Percentiles rank a stretch among this genome's conserved stretches.
Evolutionary conservation across 2,888 invertebrate species (phyloP).

Genomic region (Cantharis rufa): DNA sequence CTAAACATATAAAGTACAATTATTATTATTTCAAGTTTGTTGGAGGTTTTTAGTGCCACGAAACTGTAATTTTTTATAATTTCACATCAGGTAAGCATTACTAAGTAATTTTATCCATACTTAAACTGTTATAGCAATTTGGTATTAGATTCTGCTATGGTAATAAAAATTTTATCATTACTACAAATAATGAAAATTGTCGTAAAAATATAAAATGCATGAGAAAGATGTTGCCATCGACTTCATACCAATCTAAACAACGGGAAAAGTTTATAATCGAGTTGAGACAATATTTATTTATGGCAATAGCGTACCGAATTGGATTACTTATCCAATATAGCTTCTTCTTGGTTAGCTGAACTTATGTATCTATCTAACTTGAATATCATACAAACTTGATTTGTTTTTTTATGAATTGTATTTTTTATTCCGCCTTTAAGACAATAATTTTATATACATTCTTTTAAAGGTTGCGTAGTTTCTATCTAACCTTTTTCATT

Average conservation of each 20-base stretch:
- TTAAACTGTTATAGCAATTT: neutral
- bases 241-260: slow-evolving; percentile 11
- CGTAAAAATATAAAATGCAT: neutral
- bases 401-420: slow-evolving; percentile 2
- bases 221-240: neutral
- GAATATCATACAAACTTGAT: slow-evolving; percentile 14
- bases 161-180: neutral
- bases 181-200: neutral
- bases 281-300: slow-evolving; percentile 35
- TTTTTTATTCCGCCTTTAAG: neutral
- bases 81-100: neutral
- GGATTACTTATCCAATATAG: slow-evolving; percentile 20
- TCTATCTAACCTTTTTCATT: neutral
- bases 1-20: neutral
- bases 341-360: slow-evolving; percentile 9
- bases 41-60: neutral
- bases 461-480: neutral
- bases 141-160: neutral
- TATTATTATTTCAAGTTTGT: neutral
- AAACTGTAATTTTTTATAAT: neutral
- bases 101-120: neutral
- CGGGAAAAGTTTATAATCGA: slow-evolving; percentile 31
- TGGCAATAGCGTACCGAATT: slow-evolving; percentile 19
- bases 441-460: neutral
- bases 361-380: slow-evolving; percentile 16